These are phyloP conservation scores for Pangasianodon gigas DNA, from an alignment of 2,113 vertebrate genomes.

Conservation along the genomic window DNA sequence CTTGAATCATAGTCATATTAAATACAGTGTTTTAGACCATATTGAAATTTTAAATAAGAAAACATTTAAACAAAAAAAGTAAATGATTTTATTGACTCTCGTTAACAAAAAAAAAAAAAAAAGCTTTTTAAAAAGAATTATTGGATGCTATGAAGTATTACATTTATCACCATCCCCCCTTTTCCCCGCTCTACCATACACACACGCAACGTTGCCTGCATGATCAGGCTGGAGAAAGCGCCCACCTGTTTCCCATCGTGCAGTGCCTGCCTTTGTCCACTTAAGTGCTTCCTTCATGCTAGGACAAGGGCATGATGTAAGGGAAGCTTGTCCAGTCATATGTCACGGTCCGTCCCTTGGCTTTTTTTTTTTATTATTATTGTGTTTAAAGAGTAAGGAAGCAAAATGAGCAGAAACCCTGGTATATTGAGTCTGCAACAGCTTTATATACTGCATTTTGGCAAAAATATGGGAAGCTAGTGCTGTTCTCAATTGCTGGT, in stretches of 20 bases:
- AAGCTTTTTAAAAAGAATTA: background rate
- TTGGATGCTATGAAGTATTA: background rate
- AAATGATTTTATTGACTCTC: background rate
- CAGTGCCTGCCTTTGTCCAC: constrained; percentile 55
- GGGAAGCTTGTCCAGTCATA: constrained; percentile 61
- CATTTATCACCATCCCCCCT: background rate
- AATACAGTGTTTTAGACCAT: background rate
- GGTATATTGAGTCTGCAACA: constrained; percentile 45
- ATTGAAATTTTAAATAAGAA: background rate
- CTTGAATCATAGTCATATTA: background rate
- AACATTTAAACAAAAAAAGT: background rate
- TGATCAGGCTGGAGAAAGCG: constrained; percentile 52
- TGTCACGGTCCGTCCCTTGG: constrained; percentile 1
- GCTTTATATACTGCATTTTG: constrained; percentile 49
- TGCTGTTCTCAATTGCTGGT: constrained; percentile 46
- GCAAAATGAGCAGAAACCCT: constrained; percentile 34
- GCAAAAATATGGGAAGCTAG: constrained; percentile 49
- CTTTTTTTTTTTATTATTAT: background rate
- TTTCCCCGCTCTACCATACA: constrained; percentile 27
- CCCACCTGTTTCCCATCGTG: constrained; percentile 46
- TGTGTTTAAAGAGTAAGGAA: background rate
- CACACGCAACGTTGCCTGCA: constrained; percentile 56
- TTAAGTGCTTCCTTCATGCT: constrained; percentile 49
- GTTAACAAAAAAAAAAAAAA: background rate
- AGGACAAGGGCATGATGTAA: constrained; percentile 34